Base-by-base conservation (phyloP, 1,140 invertebrate genomes). In the Rhopalosiphum padi region DNA sequence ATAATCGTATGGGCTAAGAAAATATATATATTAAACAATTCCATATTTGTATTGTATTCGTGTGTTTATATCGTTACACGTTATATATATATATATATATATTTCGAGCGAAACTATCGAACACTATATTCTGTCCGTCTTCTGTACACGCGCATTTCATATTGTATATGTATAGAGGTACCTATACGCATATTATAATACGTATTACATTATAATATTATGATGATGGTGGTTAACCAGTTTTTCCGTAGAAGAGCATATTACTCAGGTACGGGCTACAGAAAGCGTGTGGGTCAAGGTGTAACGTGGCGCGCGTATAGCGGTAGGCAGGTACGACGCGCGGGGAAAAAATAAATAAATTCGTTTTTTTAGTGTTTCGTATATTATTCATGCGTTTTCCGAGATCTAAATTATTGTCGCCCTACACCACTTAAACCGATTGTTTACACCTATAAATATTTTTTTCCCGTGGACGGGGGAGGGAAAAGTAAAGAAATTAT, bases 391-490 rank as follows among this genome's bases (percentile, higher is more conserved):
- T n/a, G 22, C 85, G 53, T 82, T 85, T 92, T 41, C 46, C 43
- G 35, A 77, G 53, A 85, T 35, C 23, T 92, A 92, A 92, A 85
- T 86, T 92, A 92, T 92, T 41, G 91, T 82, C 46, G 82, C 48
- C 35, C 46, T 82, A 51, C 46, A 68, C 30, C 30, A 77, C 60
- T 48, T 77, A 37, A 53, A 85, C 77, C 48, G 43, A 85, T 85
- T 92, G 91, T 92, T 92, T 92, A 92, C 91, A 92, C 91, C 77
- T 85, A 92, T 92, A 92, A 91, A 92, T 92, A 53, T 85, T 30
- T n/a, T 77, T 77, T n/a, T 82, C 37, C 83, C 0, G 21, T 7
- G 22, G 1, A 35, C 8, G 21, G 37, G 37, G 23, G 7, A 46
- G 25, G 7, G 9, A 53, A 53, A 25, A 83, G 30, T 53, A 41